These are phyloP conservation scores for Epizoanthus illoricatus DNA, from an alignment of 92 coral and sea anemone genomes.

Conservation along the genomic window DNA sequence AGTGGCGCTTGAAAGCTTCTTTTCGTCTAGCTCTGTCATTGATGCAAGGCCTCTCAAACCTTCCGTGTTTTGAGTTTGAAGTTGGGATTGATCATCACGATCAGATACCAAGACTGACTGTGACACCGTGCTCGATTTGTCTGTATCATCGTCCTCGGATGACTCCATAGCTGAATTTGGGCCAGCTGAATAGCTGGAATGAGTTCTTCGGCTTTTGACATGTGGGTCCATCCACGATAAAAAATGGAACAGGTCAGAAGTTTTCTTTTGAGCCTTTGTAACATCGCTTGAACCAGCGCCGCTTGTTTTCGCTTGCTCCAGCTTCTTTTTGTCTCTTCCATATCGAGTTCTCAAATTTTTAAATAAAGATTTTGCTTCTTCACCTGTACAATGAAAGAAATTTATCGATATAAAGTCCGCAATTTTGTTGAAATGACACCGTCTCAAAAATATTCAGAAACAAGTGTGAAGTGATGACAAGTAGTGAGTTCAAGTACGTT, in stretches of 20 bases:
- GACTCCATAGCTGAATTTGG: conserved; percentile 29
- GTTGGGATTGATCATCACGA: conserved; percentile 24
- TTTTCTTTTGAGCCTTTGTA: conserved; percentile 8
- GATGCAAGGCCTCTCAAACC: neutral
- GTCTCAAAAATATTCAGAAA: no score
- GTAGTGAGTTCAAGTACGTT: no score
- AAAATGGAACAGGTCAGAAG: conserved; percentile 25
- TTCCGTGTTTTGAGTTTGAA: conserved; percentile 21
- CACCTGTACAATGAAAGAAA: conserved; percentile 28
- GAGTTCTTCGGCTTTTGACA: conserved; percentile 30
- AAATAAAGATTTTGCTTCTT: conserved; percentile 26
- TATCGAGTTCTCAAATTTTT: conserved; percentile 17
- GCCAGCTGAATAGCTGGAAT: conserved; percentile 31
- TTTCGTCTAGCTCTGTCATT: conserved; percentile 5
- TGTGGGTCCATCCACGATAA: conserved; percentile 24
- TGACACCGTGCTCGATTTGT: conserved; percentile 22
- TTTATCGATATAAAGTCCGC: conserved; percentile 12
- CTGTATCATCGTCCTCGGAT: conserved; percentile 23
- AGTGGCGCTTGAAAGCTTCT: conserved; percentile 16
- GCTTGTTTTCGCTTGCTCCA: conserved; percentile 16
- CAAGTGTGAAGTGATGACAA: no score
- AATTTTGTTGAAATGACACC: no score
- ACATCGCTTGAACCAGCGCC: conserved; percentile 31
- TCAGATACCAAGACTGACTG: conserved; percentile 13
- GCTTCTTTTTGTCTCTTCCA: conserved; percentile 18